Base-by-base conservation (phyloP, 2,113 vertebrate species). In the Talpa occidentalis region DNA sequence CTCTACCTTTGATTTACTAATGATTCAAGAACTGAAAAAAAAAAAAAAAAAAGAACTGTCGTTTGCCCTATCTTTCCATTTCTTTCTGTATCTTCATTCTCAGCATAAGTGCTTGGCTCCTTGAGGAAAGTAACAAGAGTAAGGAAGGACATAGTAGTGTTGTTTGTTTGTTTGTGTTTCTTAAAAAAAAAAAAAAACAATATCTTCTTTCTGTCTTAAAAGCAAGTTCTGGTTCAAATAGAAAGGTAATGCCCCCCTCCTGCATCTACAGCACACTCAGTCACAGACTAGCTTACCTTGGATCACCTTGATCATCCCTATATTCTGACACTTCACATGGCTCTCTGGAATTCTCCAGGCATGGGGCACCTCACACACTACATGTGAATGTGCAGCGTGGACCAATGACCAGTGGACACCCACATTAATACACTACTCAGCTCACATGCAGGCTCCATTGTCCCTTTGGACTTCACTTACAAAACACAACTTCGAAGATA, bases 381-480 rank as follows among this genome's bases (percentile, higher is more conserved):
- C 21, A 8, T 3, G 1, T 19, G 30, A 72, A 32, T 10, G 11
- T 22, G 10, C 47, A 54, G 28, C 54, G n/a, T 59, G n/a, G 17
- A 52, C 37, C 62, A 11, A 9, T 0, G 28, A 37, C 37, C 52
- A 15, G 11, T 0, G 19, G 32, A 22, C 7, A 4, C 10, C 2
- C 0, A 6, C 11, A 24, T 3, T 17, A 6, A 12, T 6, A 1
- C 26, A 66, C 28, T 22, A 12, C 37, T 86, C 49, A 64, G 32
- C 21, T 82, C 64, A 42, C 2, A 0, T 0, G 0, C 0, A 9
- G 10, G 7, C 12, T 11, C 47, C 1, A 0, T 35, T 2, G 1
- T 59, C 37, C 22, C 9, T 1, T 11, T 2, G 28, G 37, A 40
- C 26, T 64, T 78, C 17, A 44, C 19, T 67, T 69, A 30, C 10